These are phyloP conservation scores for Ctenochaetus hawaiiensis DNA, from an alignment of 2,797 vertebrate genomes.

Conservation along the genomic window DNA sequence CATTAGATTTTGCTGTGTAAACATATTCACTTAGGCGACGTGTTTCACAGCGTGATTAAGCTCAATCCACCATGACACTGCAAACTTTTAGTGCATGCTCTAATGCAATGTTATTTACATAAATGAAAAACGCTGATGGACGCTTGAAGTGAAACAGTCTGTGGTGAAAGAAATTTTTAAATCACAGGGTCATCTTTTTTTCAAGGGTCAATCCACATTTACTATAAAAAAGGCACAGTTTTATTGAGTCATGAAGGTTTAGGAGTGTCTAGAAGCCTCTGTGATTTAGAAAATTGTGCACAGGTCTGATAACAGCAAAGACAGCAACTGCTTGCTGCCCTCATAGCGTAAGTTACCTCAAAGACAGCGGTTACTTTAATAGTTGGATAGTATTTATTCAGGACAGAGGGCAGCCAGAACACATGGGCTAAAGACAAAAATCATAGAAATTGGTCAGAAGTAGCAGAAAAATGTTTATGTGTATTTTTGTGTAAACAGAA, in stretches of 20 bases:
- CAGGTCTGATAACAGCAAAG: not conserved
- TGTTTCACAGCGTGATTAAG: constrained; percentile 5
- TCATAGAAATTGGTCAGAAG: not conserved
- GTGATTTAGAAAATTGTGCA: not conserved
- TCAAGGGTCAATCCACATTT: not conserved
- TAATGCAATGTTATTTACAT: not conserved
- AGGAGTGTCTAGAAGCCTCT: not conserved
- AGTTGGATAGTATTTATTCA: no score
- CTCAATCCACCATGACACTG: not conserved
- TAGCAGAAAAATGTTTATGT: not conserved
- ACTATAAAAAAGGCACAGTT: not conserved
- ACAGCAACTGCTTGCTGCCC: not conserved
- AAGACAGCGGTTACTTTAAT: not conserved
- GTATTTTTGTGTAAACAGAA: not conserved
- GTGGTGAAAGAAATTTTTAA: not conserved
- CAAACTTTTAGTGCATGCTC: not conserved
- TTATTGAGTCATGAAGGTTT: not conserved
- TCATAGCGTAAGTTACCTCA: not conserved
- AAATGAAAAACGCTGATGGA: not conserved
- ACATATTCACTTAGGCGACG: not conserved
- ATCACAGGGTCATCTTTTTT: not conserved
- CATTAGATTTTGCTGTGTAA: constrained; percentile 17
- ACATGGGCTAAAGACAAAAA: not conserved
- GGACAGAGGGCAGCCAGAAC: not conserved
- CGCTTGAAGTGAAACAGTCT: not conserved